These are phyloP conservation scores for Meloidogyne exigua DNA, from an alignment of 1,140 invertebrate genomes.

Conservation along the genomic window DNA sequence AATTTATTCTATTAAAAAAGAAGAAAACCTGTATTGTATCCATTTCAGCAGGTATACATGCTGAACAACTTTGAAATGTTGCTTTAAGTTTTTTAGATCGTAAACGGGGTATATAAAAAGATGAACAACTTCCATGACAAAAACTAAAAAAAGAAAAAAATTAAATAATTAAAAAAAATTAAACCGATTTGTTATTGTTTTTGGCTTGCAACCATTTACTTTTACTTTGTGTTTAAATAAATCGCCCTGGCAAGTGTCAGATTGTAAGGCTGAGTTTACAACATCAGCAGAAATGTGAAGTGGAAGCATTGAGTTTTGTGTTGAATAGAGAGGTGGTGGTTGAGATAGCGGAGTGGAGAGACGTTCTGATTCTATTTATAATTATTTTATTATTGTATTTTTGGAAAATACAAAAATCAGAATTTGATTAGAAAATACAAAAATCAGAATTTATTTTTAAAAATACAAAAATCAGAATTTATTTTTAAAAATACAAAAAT, in stretches of 20 bases:
- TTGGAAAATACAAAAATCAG: not conserved
- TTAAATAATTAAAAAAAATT: constrained; percentile 8
- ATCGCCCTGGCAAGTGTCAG: constrained; percentile 43
- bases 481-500: not conserved
- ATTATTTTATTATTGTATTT: not conserved
- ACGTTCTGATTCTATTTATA: not conserved
- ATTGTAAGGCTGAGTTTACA: constrained; percentile 16
- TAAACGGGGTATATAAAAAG: constrained; percentile 51
- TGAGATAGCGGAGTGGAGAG: not conserved
- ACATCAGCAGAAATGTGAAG: constrained; percentile 23
- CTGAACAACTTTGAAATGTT: constrained; percentile 52
- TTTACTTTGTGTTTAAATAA: constrained; percentile 51
- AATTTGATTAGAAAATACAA: not conserved
- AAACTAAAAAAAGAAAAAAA: constrained; percentile 41
- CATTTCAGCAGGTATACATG: constrained; percentile 50
- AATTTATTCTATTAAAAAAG: not conserved
- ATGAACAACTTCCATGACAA: constrained; percentile 54
- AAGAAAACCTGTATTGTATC: constrained; percentile 41
- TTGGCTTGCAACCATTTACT: constrained; percentile 46
- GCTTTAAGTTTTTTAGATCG: constrained; percentile 53
- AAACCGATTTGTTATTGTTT: constrained; percentile 46
- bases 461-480: not conserved
- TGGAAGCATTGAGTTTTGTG: not conserved
- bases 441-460: not conserved
- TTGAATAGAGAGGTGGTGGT: not conserved